Evolutionary conservation across 2,888 invertebrate species (phyloP), one percentile per base, ranked within the genome.

Genomic region (Empis stercorea): DNA sequence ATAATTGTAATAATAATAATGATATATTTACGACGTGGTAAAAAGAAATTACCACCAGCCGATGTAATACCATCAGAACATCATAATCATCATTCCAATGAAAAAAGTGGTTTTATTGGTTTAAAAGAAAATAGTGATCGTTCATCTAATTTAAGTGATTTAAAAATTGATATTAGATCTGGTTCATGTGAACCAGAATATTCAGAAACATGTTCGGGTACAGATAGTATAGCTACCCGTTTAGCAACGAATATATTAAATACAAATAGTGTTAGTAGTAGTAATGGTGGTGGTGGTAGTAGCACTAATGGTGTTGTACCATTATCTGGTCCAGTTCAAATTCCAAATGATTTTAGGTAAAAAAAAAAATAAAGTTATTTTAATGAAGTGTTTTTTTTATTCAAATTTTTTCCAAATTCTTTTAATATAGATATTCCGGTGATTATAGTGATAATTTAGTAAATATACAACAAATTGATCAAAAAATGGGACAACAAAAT

Each of bases 131-230:
- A 66, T 0, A 89, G 89, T 49, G 92, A 93, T 65, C 76, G 88
- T 55, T 89, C 89, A 60, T 92, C 92, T 45, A 91, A 91, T 64
- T 89, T 92, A 59, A 92, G 92, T 55, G 92, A 92, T 70, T 73
- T 92, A 63, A 93, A 93, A 70, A 76, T 89, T 54, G 92, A 93
- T 68, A 76, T 92, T 52, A 75, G 91, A 50, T 89, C 89, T 3
- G 66, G 68, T 40, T 64, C 66, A 40, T 68, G 68, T 49, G 69
- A 69, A 47, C 70, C 75, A 65, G 76, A 77, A 52, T 78, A 78
- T 55, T 76, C 78, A 3, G 79, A 79, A 56, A 76, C 78, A 1
- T 77, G 76, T 37, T 76, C 76, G 2, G 76, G 76, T 41, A 76
- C 76, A 48, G 79, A 72, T 47, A 67, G 71, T 7, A 62, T 72